A percentile compares a stretch with the other conserved stretches of the same genome.
phyloP scores from a whole-genome alignment of 2,888 invertebrate species.

The Creontiades dilutus region DNA sequence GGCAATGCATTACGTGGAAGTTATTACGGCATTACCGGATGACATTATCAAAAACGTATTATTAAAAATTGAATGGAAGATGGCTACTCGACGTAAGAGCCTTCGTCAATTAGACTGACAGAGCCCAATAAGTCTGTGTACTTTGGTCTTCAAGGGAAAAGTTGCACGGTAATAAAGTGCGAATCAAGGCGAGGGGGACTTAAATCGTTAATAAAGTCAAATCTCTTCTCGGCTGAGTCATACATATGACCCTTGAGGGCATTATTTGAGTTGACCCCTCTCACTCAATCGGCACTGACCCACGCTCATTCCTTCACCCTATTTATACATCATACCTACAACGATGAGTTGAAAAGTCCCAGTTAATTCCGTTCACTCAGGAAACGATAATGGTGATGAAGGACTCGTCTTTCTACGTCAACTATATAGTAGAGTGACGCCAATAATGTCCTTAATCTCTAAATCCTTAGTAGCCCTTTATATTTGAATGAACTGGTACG shows the following conservation, averaged over 20 bases:
- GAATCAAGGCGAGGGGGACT: neutral
- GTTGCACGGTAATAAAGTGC: neutral
- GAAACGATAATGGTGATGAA: too few relatives aligned
- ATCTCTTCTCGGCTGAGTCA: slow-evolving; percentile 51
- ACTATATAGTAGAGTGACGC: too few relatives aligned
- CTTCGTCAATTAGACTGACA: slow-evolving; percentile 21
- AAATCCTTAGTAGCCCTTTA: neutral
- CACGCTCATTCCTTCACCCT: neutral
- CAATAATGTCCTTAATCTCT: neutral
- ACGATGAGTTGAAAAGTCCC: neutral
- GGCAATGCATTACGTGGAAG: too few relatives aligned
- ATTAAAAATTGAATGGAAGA: too few relatives aligned
- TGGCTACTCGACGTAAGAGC: too few relatives aligned
- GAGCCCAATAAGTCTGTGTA: slow-evolving; percentile 29
- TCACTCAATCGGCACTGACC: neutral
- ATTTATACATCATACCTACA: neutral
- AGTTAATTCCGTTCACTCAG: neutral
- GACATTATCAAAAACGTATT: too few relatives aligned
- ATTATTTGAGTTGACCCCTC: slow-evolving; percentile 1
- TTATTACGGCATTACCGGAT: too few relatives aligned
- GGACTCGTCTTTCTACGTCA: too few relatives aligned
- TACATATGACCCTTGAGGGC: neutral
- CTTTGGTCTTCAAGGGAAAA: slow-evolving; percentile 48
- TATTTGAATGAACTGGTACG: neutral
- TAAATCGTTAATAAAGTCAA: slow-evolving; percentile 52